Evolutionary conservation across 2,888 invertebrate species (phyloP).

Genomic region (Rhyacophila evoluta): DNA sequence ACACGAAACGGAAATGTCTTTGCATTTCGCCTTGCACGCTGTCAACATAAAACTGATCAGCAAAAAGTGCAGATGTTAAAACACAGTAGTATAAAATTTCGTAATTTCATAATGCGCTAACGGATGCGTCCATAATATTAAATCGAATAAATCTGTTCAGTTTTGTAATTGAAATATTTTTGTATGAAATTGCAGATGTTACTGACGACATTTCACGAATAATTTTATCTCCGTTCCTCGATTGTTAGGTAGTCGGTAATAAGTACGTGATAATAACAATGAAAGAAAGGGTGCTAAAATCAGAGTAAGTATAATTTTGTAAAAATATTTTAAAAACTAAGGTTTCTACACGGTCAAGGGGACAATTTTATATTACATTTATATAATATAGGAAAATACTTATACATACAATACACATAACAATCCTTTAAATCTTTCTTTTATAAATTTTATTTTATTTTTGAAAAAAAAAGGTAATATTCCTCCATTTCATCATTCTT

Average conservation of each 20-base stretch:
- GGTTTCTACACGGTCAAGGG: background rate
- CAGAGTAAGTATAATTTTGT: background rate
- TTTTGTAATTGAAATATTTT: background rate
- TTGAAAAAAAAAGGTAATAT: too few relatives aligned
- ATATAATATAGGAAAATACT: background rate
- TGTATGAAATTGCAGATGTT: background rate
- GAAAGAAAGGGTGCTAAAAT: background rate
- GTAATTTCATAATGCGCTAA: too few relatives aligned
- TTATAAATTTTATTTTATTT: background rate
- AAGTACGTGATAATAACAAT: background rate
- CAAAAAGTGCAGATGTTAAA: too few relatives aligned
- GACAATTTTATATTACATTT: slow-evolving; percentile 9
- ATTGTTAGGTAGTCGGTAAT: background rate
- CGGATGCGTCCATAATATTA: too few relatives aligned
- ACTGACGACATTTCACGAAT: background rate
- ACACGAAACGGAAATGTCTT: too few relatives aligned
- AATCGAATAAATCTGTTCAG: background rate
- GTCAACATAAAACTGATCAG: too few relatives aligned
- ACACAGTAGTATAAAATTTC: too few relatives aligned
- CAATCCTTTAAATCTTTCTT: background rate
- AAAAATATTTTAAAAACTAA: slow-evolving; percentile 6
- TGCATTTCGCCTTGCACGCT: too few relatives aligned
- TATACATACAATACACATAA: background rate
- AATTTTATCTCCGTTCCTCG: background rate
- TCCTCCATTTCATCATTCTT: too few relatives aligned